phyloP scores from a whole-genome alignment of 2,797 vertebrate genomes.

The Propithecus perrieri region DNA sequence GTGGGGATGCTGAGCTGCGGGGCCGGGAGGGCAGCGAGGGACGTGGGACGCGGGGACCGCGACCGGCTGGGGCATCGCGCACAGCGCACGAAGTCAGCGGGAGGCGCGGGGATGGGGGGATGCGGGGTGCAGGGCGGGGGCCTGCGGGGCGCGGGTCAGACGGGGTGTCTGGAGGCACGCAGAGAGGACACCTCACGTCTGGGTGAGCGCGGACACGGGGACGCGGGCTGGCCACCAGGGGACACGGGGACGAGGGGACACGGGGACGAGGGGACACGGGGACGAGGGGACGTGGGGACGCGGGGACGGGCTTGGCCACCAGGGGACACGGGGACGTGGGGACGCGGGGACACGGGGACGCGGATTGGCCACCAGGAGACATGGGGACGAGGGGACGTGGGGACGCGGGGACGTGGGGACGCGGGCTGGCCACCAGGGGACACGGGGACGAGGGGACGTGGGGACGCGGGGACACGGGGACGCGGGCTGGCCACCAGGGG shows the following conservation, averaged over 20 bases:
- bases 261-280: neutral
- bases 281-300: too few species aligned
- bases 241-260: neutral
- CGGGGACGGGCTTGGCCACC: too few species aligned
- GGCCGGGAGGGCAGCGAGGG: neutral
- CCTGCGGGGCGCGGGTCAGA: neutral
- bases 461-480: neutral
- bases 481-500: too few species aligned
- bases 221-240: too few species aligned
- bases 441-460: too few species aligned
- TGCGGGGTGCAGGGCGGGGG: neutral
- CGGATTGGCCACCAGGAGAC: too few species aligned
- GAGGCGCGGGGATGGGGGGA: neutral
- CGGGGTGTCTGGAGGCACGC: too few species aligned
- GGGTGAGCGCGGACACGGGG: neutral
- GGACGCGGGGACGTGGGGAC: too few species aligned
- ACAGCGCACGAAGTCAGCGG: neutral
- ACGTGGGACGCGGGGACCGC: neutral
- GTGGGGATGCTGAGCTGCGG: neutral
- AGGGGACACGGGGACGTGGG: too few species aligned
- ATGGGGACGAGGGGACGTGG: neutral
- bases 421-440: too few species aligned
- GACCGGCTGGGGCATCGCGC: neutral
- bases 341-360: too few species aligned
- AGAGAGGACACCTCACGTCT: neutral